Percentiles rank a stretch among this genome's conserved stretches.
These are phyloP conservation scores for Drosophila testacea DNA, from an alignment of 2,888 invertebrate genomes.

Conservation along the genomic window DNA sequence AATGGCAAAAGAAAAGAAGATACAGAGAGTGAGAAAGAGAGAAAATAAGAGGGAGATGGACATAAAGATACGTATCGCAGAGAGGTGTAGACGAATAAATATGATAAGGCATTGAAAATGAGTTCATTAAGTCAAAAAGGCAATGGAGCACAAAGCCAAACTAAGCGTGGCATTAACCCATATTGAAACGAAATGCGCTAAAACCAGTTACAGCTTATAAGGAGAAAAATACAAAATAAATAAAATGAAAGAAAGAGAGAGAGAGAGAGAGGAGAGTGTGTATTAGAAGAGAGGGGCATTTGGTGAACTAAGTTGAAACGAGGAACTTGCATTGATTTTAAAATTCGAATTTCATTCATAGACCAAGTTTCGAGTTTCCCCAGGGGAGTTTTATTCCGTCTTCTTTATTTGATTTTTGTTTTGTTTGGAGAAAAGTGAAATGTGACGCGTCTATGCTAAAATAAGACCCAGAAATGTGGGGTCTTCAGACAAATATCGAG, in stretches of 20 bases:
- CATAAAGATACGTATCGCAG: slow-evolving; percentile 37
- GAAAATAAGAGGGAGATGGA: slow-evolving; percentile 22
- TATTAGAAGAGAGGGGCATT: neutral
- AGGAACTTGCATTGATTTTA: slow-evolving; percentile 30
- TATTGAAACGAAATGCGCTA: slow-evolving; percentile 45
- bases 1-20: slow-evolving; percentile 21
- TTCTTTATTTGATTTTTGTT: slow-evolving; percentile 14
- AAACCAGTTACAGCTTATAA: slow-evolving; percentile 55
- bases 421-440: slow-evolving; percentile 66
- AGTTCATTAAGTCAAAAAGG: slow-evolving; percentile 68
- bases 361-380: slow-evolving; percentile 34
- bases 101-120: slow-evolving; percentile 61
- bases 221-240: neutral
- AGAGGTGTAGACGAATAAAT: slow-evolving; percentile 54
- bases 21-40: slow-evolving; percentile 1
- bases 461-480: slow-evolving; percentile 33
- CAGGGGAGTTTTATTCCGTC: slow-evolving; percentile 5
- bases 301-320: neutral
- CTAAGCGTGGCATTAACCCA: slow-evolving; percentile 64
- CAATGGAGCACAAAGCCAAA: slow-evolving; percentile 42
- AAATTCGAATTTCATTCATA: slow-evolving; percentile 53
- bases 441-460: slow-evolving; percentile 74
- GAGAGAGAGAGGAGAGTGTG: neutral
- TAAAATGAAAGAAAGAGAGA: neutral
- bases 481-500: slow-evolving; percentile 46